Conservation (phyloP, 1,140 invertebrate species). For the Amyelois transitella region DNA sequence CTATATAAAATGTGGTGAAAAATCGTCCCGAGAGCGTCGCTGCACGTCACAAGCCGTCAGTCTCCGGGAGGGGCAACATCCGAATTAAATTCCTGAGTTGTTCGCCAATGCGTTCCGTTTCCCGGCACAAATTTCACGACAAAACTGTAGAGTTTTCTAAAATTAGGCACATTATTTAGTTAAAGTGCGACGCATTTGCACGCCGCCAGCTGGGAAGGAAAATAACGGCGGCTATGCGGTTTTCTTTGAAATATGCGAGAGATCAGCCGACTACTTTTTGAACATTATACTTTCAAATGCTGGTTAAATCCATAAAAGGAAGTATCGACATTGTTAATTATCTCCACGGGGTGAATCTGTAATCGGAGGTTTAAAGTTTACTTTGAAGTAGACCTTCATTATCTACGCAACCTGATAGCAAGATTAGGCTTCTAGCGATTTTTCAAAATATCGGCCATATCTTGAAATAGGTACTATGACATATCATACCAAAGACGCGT, state of each 20-base stretch:
- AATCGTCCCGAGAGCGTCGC: constrained; percentile 31
- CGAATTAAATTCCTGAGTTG: constrained; percentile 57
- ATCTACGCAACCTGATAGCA: no score
- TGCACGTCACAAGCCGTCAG: constrained; percentile 45
- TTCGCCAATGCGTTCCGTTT: constrained; percentile 22
- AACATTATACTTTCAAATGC: no score
- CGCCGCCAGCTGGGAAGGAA: constrained; percentile 4
- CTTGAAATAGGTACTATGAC: constrained; percentile 8
- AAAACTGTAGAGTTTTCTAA: constrained; percentile 30
- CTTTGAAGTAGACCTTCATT: no score
- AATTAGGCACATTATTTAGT: constrained; percentile 31
- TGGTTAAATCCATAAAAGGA: no score
- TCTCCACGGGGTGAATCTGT: no score
- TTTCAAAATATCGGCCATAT: background rate
- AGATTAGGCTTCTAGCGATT: no score
- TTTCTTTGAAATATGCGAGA: background rate
- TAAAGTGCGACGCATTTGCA: constrained; percentile 8
- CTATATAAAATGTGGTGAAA: constrained; percentile 35
- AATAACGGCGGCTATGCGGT: constrained; percentile 15
- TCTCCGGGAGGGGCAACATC: constrained; percentile 34
- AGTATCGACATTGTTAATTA: no score
- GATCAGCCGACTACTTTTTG: no score
- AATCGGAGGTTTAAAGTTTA: no score
- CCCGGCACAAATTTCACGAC: constrained; percentile 30
- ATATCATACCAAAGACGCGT: constrained; percentile 14